These are phyloP conservation scores for Cynaeus angustus DNA, from an alignment of 2,888 invertebrate species.

Conservation along the genomic window DNA sequence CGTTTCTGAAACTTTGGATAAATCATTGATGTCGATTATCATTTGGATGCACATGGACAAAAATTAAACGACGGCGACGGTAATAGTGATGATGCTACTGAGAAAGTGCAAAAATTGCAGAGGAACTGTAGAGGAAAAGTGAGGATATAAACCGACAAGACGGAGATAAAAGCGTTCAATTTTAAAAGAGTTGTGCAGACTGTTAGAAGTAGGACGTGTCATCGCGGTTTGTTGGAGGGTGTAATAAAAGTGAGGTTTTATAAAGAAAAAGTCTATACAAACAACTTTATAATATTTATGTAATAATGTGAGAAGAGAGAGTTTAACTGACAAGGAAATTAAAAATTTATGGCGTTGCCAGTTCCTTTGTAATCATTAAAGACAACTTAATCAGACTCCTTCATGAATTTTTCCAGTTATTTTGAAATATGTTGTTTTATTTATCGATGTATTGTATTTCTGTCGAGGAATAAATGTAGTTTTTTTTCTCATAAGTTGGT, in stretches of 20 bases:
- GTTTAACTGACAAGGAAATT: not conserved
- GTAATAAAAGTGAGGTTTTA: no score
- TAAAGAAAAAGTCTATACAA: no score
- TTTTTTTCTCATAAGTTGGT: no score
- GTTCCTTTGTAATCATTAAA: not conserved
- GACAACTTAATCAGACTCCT: not conserved
- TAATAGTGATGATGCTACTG: not conserved
- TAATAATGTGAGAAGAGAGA: no score
- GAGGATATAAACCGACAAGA: not conserved
- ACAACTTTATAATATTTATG: no score
- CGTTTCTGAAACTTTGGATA: constrained; percentile 26
- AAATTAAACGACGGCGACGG: not conserved
- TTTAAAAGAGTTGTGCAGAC: no score
- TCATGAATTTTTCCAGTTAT: not conserved
- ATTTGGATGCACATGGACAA: constrained; percentile 28
- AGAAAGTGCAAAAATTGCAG: not conserved
- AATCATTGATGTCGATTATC: constrained; percentile 12
- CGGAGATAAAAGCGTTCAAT: no score
- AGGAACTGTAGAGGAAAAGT: not conserved
- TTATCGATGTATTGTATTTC: no score
- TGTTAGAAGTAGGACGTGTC: no score
- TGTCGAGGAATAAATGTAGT: no score
- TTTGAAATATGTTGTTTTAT: not conserved
- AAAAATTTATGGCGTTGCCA: no score
- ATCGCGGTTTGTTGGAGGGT: no score